phyloP scores from a whole-genome alignment of 2,888 invertebrate genomes.

The Periphyllus acericola region DNA sequence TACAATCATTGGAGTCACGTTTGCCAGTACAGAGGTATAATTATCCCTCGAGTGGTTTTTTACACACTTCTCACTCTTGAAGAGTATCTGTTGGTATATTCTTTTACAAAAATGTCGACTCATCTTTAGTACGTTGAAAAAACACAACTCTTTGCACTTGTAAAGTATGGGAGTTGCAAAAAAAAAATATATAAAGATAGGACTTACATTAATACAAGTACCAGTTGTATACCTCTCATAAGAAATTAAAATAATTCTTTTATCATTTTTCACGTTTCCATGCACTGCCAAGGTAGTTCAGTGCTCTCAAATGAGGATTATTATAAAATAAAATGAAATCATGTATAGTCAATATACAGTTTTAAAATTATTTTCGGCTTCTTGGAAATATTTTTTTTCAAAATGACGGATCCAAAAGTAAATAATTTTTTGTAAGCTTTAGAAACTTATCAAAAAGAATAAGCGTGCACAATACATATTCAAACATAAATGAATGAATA shows the following conservation, averaged over 20 bases:
- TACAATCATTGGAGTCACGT: constrained; percentile 36
- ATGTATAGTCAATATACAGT: background rate
- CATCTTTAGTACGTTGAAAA: constrained; percentile 40
- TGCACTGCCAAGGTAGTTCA: background rate
- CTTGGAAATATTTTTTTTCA: background rate
- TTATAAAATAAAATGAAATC: background rate
- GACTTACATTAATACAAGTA: constrained; percentile 49
- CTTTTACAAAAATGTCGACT: constrained; percentile 45
- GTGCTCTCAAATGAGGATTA: background rate
- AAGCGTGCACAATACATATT: too few relatives aligned
- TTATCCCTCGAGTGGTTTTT: constrained; percentile 41
- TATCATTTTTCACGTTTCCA: constrained; percentile 35
- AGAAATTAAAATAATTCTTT: constrained; percentile 50
- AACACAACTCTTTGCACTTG: constrained; percentile 37
- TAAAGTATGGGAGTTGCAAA: constrained; percentile 44
- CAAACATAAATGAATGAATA: too few relatives aligned
- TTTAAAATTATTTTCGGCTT: background rate
- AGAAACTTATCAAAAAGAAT: too few relatives aligned
- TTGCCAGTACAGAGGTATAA: constrained; percentile 21
- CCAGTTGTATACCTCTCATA: constrained; percentile 32
- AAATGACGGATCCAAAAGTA: background rate
- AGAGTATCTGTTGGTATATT: constrained; percentile 36
- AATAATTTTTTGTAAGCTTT: background rate
- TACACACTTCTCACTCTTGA: constrained; percentile 31
- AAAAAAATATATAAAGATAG: constrained; percentile 15